These are phyloP conservation scores for Gambelia wislizenii DNA, from an alignment of 2,797 vertebrate genomes.

Conservation along the genomic window DNA sequence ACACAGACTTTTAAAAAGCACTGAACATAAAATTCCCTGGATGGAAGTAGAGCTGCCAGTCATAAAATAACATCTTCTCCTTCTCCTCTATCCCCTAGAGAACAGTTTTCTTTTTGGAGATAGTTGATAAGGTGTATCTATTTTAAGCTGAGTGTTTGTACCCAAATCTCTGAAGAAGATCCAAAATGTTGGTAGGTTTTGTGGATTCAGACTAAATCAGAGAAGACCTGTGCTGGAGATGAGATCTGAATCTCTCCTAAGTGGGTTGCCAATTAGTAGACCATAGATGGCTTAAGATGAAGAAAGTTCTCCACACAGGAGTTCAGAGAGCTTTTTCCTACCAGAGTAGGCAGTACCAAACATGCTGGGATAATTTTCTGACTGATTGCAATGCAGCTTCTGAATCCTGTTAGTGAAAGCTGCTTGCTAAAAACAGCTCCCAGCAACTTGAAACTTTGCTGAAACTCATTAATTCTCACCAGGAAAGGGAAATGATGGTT, in stretches of 20 bases:
- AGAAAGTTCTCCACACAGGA: neutral
- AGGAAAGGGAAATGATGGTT: constrained; percentile 48
- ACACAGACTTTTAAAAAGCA: too few species aligned
- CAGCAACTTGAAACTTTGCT: constrained; percentile 31
- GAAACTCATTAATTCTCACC: constrained; percentile 24
- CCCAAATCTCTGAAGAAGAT: neutral
- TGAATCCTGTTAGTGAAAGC: neutral
- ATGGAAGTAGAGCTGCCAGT: too few species aligned
- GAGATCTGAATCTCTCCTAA: neutral
- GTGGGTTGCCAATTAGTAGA: neutral
- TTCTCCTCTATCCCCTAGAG: too few species aligned
- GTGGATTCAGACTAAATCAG: neutral
- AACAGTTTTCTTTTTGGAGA: too few species aligned
- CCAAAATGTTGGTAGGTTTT: neutral
- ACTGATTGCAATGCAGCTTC: neutral
- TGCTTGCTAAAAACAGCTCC: constrained; percentile 37
- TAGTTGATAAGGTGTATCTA: too few species aligned
- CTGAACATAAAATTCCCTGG: too few species aligned
- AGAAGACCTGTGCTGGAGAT: neutral
- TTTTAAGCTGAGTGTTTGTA: too few species aligned
- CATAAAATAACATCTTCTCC: too few species aligned
- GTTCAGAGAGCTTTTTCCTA: neutral
- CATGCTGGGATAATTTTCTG: neutral
- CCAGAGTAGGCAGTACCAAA: neutral
- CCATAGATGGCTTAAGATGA: neutral